phyloP scores from a whole-genome alignment of 2,113 vertebrate species.

The human region DNA sequence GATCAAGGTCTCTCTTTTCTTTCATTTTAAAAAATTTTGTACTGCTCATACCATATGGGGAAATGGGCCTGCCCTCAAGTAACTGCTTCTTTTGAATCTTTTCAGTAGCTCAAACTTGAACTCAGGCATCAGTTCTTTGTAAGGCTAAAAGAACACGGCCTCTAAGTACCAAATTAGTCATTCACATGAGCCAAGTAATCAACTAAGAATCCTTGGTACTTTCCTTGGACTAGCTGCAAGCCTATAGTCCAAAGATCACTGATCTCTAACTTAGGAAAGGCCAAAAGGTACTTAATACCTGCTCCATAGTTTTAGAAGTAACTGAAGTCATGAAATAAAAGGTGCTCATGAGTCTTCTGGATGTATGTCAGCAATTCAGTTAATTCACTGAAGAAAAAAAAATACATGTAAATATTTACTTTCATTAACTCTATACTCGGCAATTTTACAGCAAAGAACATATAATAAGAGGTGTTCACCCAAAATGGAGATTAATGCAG shows the following conservation, averaged over 20 bases:
- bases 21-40: not conserved
- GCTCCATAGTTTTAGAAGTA: slow-evolving; percentile 5
- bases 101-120: not conserved
- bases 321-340: slow-evolving; percentile 21
- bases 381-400: slow-evolving; percentile 2
- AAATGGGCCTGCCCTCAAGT: not conserved
- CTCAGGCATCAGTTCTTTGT: not conserved
- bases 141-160: not conserved
- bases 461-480: not conserved
- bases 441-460: slow-evolving; percentile 41
- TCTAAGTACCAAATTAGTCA: not conserved
- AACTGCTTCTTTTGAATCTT: not conserved
- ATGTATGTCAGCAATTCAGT: slow-evolving; percentile 33
- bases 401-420: slow-evolving; percentile 24
- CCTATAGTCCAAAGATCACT: not conserved
- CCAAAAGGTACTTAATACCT: slow-evolving; percentile 18
- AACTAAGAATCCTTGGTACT: not conserved
- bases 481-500: slow-evolving; percentile 29
- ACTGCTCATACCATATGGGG: not conserved
- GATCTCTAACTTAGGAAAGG: not conserved
- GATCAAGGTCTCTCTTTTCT: not conserved
- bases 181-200: not conserved
- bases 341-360: not conserved
- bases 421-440: slow-evolving; percentile 19
- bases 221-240: not conserved